These are phyloP conservation scores for Hemitrygon akajei DNA, from an alignment of 2,797 vertebrate species.

Conservation along the genomic window DNA sequence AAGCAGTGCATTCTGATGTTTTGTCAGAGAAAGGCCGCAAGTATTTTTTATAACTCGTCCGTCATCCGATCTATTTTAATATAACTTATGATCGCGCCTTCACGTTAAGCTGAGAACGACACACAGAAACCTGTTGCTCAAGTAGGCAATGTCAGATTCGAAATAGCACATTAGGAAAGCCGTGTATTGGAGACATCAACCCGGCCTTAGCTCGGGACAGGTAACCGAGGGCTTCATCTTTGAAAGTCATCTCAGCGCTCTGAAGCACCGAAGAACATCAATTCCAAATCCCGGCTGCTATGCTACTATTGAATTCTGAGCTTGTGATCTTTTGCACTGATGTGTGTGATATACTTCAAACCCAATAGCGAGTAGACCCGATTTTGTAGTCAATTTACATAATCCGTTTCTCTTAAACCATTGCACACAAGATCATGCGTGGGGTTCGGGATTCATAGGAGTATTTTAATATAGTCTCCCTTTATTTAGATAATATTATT, in stretches of 20 bases:
- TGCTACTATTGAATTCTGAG: background rate
- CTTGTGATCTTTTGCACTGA: background rate
- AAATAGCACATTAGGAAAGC: background rate
- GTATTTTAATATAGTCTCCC: slow-evolving; percentile 24
- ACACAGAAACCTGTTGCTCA: slow-evolving; percentile 2
- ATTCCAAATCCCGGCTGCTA: background rate
- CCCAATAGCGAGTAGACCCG: background rate
- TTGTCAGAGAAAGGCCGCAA: slow-evolving; percentile 14
- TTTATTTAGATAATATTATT: slow-evolving; percentile 19
- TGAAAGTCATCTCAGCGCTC: background rate
- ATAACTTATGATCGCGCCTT: slow-evolving; percentile 17
- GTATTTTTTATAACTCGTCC: slow-evolving; percentile 15
- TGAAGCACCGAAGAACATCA: background rate
- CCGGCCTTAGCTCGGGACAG: background rate
- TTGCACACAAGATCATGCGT: background rate
- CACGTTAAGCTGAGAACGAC: slow-evolving; percentile 28
- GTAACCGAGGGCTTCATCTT: background rate
- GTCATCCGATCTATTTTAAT: slow-evolving; percentile 22
- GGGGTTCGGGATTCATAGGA: background rate
- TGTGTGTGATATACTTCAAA: background rate
- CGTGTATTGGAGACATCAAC: background rate
- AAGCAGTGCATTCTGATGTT: background rate
- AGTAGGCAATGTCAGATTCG: slow-evolving; percentile 3
- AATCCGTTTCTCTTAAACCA: slow-evolving; percentile 4
- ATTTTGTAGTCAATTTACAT: slow-evolving; percentile 2